These are phyloP conservation scores for Antedon mediterranea DNA, from an alignment of 53 echinoderm and acorn worm species.

Conservation along the genomic window DNA sequence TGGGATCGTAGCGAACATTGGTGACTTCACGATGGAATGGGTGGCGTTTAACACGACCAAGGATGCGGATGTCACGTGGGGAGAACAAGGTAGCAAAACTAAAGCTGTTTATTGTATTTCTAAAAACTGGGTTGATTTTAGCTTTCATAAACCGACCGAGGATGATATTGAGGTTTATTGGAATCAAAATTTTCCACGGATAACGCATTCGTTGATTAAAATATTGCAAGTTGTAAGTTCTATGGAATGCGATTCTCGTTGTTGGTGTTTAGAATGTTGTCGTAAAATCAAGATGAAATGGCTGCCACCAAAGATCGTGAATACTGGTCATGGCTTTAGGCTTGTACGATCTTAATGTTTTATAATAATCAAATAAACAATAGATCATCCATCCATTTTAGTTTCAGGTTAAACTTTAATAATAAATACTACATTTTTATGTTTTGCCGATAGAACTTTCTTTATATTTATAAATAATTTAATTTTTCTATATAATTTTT, in stretches of 20 bases:
- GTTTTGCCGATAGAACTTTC: too few species aligned
- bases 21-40: slow-evolving; percentile 94
- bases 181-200: slow-evolving; percentile 74
- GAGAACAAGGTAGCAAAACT: slow-evolving; percentile 55
- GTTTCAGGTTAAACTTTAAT: too few species aligned
- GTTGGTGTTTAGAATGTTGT: slow-evolving; percentile 46
- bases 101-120: slow-evolving; percentile 71
- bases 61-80: slow-evolving; percentile 45
- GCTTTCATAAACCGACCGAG: slow-evolving; percentile 81
- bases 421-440: too few species aligned
- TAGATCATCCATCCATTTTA: too few species aligned
- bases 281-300: slow-evolving; percentile 83
- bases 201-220: slow-evolving; percentile 68
- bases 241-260: slow-evolving; percentile 40
- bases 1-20: slow-evolving; percentile 34
- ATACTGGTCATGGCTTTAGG: slow-evolving; percentile 93
- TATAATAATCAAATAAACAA: too few species aligned
- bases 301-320: slow-evolving; percentile 68
- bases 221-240: slow-evolving; percentile 46
- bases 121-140: slow-evolving; percentile 64
- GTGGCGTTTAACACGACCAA: slow-evolving; percentile 73
- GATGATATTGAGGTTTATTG: slow-evolving; percentile 77
- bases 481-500: too few species aligned
- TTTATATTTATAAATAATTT: too few species aligned
- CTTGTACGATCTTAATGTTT: slow-evolving; percentile 59